Conservation (phyloP, 2,797 vertebrate genomes). For the Toxotes lorentzi region DNA sequence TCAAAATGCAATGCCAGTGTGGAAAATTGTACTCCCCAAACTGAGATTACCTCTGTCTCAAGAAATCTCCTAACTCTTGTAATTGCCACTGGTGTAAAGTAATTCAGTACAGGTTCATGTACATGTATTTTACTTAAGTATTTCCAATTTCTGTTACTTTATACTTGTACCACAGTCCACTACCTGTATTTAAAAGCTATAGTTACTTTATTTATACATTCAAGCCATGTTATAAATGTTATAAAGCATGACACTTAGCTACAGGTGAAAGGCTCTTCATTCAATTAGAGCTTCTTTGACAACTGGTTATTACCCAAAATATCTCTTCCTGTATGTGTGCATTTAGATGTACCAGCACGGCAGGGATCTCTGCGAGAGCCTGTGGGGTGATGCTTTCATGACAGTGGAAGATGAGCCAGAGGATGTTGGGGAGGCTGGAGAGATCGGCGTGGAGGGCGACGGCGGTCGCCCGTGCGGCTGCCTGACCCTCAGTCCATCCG, state of each 20-base stretch:
- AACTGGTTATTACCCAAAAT: too few relatives aligned
- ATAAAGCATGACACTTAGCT: neutral
- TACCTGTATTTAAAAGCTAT: neutral
- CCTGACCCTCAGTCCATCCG: slow-evolving; percentile 84
- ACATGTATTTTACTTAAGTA: neutral
- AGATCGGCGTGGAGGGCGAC: slow-evolving; percentile 36
- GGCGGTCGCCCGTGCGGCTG: slow-evolving; percentile 81
- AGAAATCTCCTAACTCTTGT: neutral
- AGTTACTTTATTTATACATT: neutral
- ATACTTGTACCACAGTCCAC: too few relatives aligned
- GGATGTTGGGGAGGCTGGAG: slow-evolving; percentile 59
- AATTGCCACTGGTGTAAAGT: neutral
- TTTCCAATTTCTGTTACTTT: neutral
- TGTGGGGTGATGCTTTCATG: slow-evolving; percentile 85
- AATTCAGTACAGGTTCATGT: neutral
- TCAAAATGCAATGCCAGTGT: neutral
- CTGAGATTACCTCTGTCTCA: neutral
- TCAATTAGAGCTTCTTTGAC: neutral
- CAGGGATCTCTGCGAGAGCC: slow-evolving; percentile 87
- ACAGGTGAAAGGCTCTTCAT: neutral
- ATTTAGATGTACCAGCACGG: slow-evolving; percentile 87
- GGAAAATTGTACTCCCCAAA: neutral
- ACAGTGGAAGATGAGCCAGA: slow-evolving; percentile 81
- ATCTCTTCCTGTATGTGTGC: neutral
- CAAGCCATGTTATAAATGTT: too few relatives aligned